Percentiles rank a stretch among this genome's conserved stretches.
Conservation (phyloP, 2,113 vertebrate species). For the Camelus bactrianus region DNA sequence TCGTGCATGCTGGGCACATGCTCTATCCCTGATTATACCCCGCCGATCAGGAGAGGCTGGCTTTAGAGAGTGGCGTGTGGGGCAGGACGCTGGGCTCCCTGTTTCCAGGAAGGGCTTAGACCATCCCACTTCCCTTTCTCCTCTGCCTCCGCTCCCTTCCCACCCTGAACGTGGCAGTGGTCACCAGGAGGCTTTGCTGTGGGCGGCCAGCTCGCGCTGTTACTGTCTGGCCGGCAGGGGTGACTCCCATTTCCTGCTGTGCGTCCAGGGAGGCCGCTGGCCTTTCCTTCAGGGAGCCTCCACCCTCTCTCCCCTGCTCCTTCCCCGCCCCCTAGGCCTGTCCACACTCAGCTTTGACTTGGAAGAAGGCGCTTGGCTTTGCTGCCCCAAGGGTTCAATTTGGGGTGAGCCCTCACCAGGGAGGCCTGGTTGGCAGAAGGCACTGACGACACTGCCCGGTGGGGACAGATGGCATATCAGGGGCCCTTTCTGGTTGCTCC, state of each 20-base stretch:
- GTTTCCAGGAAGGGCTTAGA: not conserved
- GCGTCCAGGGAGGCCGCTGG: not conserved
- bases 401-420: not conserved
- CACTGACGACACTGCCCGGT: not conserved
- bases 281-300: not conserved
- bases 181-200: not conserved
- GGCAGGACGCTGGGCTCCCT: not conserved
- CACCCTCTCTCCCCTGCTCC: not conserved
- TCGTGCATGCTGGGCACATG: no score
- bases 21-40: no score
- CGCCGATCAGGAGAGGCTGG: not conserved
- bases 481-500: not conserved
- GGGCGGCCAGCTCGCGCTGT: rapidly evolving
- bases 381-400: not conserved
- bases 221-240: rapidly evolving
- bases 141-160: not conserved
- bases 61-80: not conserved
- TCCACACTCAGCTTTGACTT: not conserved
- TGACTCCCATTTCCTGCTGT: not conserved
- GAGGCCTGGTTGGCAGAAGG: not conserved
- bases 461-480: not conserved
- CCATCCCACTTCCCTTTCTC: not conserved
- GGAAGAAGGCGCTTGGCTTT: not conserved
- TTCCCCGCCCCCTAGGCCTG: no score
- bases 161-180: not conserved